Evolutionary conservation across 2,888 invertebrate species (phyloP), one percentile per base, ranked within the genome.

Genomic region (Melanchra persicariae): DNA sequence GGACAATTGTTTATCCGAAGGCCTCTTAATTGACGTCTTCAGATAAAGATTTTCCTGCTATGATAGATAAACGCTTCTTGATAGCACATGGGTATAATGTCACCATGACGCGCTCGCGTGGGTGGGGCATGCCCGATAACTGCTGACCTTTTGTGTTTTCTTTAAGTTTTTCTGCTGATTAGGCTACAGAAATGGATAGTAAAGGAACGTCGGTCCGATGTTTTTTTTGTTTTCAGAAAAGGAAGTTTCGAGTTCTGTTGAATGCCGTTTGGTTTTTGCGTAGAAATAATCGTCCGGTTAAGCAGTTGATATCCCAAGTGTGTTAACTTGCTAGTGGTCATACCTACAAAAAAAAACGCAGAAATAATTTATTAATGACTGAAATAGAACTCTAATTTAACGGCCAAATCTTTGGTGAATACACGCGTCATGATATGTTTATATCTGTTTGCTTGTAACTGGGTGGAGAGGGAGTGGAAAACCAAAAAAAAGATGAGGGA

Each of bases 51-150:
- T n/a, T 59, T 52, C 22, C 34, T 34, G 10, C 37, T 30, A 19
- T 45, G 59, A 52, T 22, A 60, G 47, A 55, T 73, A 73, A 57
- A 10, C 37, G 26, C 51, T 58, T 49, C 51, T 17, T 37, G 52
- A 57, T 57, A 76, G 9, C 1, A n/a, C n/a, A 57, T 61, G 59
- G 59, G n/a, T 63, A 63, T 55, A 40, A 37, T 30, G 62, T 40
- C 61, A 60, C 61, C 73, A 79, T 77, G 66, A 55, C 15, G 37
- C 2, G 54, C 17, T 55, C n/a, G 62, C 77, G 59, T 77, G 77
- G 30, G 37, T 12, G 19, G 2, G 24, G 70, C 37, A 60, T 51
- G 61, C 34, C 12, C 8, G 79, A 77, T 79, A 67, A 67, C 65
- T 62, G 60, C 9, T 73, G 59, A 77, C 66, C 62, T 62, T 22